These are phyloP conservation scores for Heteractis magnifica DNA, from an alignment of 92 coral and sea anemone genomes.

Conservation along the genomic window DNA sequence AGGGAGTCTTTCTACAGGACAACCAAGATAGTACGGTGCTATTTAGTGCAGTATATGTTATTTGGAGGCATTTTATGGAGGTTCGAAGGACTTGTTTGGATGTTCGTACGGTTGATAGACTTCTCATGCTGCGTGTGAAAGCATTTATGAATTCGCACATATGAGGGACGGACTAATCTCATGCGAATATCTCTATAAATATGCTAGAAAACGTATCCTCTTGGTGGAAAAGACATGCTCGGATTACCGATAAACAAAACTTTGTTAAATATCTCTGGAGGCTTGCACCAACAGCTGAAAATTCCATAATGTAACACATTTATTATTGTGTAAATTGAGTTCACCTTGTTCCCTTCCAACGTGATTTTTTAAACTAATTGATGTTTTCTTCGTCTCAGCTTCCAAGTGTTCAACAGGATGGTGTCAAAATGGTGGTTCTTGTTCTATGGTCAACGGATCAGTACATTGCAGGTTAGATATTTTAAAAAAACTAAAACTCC, in stretches of 20 bases:
- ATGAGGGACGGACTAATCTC: not conserved
- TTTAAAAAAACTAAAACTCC: not conserved
- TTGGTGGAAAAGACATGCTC: not conserved
- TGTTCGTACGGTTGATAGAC: slow-evolving; percentile 16
- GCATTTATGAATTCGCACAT: slow-evolving; percentile 17
- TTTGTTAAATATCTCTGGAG: not conserved
- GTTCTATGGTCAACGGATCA: slow-evolving; percentile 43
- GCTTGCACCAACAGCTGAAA: slow-evolving; percentile 7
- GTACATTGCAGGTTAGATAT: slow-evolving; percentile 78
- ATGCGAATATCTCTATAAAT: not conserved
- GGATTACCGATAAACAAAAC: slow-evolving; percentile 9
- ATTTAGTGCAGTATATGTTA: not conserved
- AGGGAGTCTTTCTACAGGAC: not conserved
- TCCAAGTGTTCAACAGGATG: slow-evolving; percentile 72
- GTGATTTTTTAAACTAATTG: slow-evolving; percentile 57
- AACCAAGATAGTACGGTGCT: not conserved
- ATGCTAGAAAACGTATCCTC: slow-evolving; percentile 4
- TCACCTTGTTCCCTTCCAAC: slow-evolving; percentile 17
- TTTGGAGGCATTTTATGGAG: slow-evolving; percentile 8
- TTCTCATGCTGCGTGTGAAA: slow-evolving; percentile 33
- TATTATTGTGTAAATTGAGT: slow-evolving; percentile 22
- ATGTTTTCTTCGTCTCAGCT: slow-evolving; percentile 57
- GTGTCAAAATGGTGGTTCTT: slow-evolving; percentile 87
- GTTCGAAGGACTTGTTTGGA: slow-evolving; percentile 22
- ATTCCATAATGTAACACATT: not conserved